Evolutionary conservation across 2,888 invertebrate species (phyloP), one percentile per base, ranked within the genome.

Genomic region (Dryocosmus kuriphilus): DNA sequence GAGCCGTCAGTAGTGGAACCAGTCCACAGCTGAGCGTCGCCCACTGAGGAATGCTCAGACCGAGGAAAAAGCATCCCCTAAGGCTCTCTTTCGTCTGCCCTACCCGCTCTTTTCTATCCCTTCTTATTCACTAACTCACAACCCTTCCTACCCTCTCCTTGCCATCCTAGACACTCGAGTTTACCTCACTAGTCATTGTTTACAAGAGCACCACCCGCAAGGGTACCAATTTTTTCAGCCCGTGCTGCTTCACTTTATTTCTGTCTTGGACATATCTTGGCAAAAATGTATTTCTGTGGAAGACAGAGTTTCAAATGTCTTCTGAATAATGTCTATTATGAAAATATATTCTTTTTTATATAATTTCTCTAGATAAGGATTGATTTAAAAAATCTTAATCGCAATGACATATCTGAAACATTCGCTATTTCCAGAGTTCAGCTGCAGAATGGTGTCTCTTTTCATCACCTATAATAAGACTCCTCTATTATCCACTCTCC

Each of bases 161-260:
- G 38, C 61, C 80, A 77, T 81, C 84, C 82, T 86, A 84, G 86
- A 87, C 86, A 85, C 88, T 90, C 84, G 87, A 89, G 88, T 86
- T 89, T 89, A 90, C 88, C 89, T 89, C 88, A 89, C 88, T 89
- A 89, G 88, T 88, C 89, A 84, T 85, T 88, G 87, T 87, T 88
- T 86, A 83, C 85, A 86, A 89, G 87, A 83, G 80, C 83, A 85
- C 85, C 85, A 88, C 85, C 88, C 87, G 87, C 88, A 85, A 88
- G 87, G 86, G 86, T 89, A 89, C 89, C 88, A 89, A 90, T 90
- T 89, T 88, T 88, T 88, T 89, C 41, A 35, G n/a, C 35, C 14
- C 57, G 19, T 73, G n/a, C n/a, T n/a, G 24, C 60, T 71, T 71
- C 30, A 71, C 51, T 51, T 71, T 71, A 71, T 71, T 71, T 46